Percentiles rank a stretch among this genome's conserved stretches.
phyloP scores from a whole-genome alignment of 2,888 invertebrate genomes.

The Timema cristinae region DNA sequence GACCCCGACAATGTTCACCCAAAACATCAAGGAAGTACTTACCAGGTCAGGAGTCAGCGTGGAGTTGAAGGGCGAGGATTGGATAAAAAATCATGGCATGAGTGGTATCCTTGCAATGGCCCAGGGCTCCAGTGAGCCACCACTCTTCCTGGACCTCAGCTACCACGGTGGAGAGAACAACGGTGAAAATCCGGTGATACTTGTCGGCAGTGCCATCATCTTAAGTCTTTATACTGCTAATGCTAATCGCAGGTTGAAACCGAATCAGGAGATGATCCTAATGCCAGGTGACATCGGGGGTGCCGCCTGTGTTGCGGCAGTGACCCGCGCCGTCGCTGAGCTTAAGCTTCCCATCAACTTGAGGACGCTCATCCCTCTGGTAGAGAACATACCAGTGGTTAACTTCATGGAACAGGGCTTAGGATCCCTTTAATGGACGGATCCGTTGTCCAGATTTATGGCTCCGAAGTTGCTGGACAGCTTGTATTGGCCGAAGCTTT shows the following conservation, averaged over 20 bases:
- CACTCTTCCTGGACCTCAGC: slow-evolving; percentile 60
- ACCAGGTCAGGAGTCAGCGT: slow-evolving; percentile 47
- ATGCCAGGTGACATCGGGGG: slow-evolving; percentile 75
- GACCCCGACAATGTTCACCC: slow-evolving; percentile 72
- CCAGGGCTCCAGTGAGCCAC: slow-evolving; percentile 59
- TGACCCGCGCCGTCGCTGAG: slow-evolving; percentile 54
- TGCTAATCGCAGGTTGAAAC: no score
- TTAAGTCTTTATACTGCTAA: no score
- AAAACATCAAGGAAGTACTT: slow-evolving; percentile 45
- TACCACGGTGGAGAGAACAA: slow-evolving; percentile 48
- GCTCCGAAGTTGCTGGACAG: slow-evolving; percentile 71
- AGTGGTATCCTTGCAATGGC: slow-evolving; percentile 61
- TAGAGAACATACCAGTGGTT: slow-evolving; percentile 48
- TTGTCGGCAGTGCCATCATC: slow-evolving; percentile 63
- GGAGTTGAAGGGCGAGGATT: slow-evolving; percentile 51
- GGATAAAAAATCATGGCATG: slow-evolving; percentile 64
- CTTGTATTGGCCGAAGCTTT: slow-evolving; percentile 67
- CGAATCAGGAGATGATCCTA: slow-evolving; percentile 66
- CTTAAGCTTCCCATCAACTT: slow-evolving; percentile 56
- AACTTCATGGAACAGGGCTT: slow-evolving; percentile 64
- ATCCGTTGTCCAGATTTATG: slow-evolving; percentile 66
- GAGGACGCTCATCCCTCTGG: no score
- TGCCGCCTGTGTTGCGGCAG: slow-evolving; percentile 59
- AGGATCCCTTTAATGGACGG: slow-evolving; percentile 64
- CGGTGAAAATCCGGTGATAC: slow-evolving; percentile 50